Evolutionary conservation across 2,797 vertebrate genomes (phyloP), one percentile per base, ranked within the genome.

Genomic region (Balearica regulorum): DNA sequence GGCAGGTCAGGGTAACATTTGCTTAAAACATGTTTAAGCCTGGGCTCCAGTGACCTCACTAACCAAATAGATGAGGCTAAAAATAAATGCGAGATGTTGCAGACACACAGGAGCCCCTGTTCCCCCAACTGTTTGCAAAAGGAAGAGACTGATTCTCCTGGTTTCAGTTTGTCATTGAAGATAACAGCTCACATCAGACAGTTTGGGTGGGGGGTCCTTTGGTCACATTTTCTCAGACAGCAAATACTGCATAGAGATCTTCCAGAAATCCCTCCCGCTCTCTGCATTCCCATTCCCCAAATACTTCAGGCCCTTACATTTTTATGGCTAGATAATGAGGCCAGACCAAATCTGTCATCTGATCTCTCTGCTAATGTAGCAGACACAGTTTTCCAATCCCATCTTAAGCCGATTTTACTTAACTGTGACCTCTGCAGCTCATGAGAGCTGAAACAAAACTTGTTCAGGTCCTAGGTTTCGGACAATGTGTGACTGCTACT

Each of bases 281-380:
- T 94, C 94, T 78, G 66, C 91, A 88, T 95, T 97, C 90, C 91
- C 84, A 87, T 96, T 97, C 97, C 91, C 85, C 78, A 95, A 92
- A 97, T 96, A 96, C 85, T 97, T 97, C 90, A 91, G 60, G 57
- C 78, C 79, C 84, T 94, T 89, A 83, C 88, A 94, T 91, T 93
- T 97, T 94, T 94, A 96, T 68, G 68, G 93, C 78, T 92, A 97
- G 97, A 97, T 96, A 97, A 97, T 92, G 77, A 94, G 90, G 94
- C 96, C 82, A 93, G 91, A 71, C 86, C 89, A 91, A 95, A 87
- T 94, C 85, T 95, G 84, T 96, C 94, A 93, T 95, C 91, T 96
- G 97, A 98, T 97, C 96, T 95, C 93, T 87, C 87, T 96, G 94
- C 90, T 97, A 97, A 98, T 94, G 95, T 95, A 97, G 93, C 81